A percentile compares a stretch with the other conserved stretches of the same genome.
Evolutionary conservation across 1,140 invertebrate species (phyloP).

Genomic region (Oncopodura yosiiana): DNA sequence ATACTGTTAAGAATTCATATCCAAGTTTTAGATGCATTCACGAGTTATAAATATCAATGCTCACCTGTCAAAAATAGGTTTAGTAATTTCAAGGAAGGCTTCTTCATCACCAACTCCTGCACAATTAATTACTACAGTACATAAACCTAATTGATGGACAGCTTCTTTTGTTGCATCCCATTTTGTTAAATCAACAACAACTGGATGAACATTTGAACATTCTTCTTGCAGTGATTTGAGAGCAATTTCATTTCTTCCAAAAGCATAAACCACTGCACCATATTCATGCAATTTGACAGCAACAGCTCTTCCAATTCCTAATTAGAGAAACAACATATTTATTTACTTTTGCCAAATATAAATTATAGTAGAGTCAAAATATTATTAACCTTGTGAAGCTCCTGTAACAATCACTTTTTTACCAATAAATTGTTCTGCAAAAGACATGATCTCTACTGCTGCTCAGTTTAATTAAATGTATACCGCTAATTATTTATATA

Average conservation of each 20-base stretch:
- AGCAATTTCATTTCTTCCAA: conserved; percentile 56
- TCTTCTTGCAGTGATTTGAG: conserved; percentile 54
- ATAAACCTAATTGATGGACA: conserved; percentile 44
- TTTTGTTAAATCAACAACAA: conserved; percentile 57
- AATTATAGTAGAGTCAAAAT: not conserved
- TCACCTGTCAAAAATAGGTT: conserved; percentile 2
- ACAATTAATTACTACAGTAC: conserved; percentile 45
- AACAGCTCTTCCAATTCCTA: conserved; percentile 65
- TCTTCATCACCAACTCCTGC: conserved; percentile 1
- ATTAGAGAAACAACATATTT: conserved; percentile 5
- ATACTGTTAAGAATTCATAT: conserved; percentile 1
- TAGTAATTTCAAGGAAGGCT: conserved; percentile 10
- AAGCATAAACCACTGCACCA: conserved; percentile 61
- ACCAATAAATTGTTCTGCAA: not conserved
- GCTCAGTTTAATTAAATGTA: no score
- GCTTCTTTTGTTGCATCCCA: conserved; percentile 60
- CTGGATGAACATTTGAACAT: conserved; percentile 50
- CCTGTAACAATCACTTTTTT: not conserved
- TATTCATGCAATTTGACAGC: conserved; percentile 50
- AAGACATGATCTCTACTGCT: no score
- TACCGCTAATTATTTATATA: no score
- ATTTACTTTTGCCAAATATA: not conserved
- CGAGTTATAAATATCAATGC: not conserved
- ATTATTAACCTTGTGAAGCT: not conserved
- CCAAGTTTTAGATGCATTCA: not conserved